Evolutionary conservation across 2,113 vertebrate species (phyloP).

Genomic region (Petromus typicus): DNA sequence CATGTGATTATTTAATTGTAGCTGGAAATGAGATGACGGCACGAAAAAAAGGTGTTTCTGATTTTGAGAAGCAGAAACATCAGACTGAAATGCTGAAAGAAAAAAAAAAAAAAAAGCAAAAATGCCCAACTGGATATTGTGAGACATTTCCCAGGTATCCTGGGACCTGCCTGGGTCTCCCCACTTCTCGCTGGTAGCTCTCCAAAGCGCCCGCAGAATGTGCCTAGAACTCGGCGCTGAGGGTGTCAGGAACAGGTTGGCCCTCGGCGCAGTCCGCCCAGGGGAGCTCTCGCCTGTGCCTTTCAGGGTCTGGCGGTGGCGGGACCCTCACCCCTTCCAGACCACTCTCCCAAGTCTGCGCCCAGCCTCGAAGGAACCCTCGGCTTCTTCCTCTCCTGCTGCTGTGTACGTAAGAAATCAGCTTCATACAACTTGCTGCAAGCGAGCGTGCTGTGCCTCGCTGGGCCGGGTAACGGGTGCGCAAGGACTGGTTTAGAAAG

Average conservation of each 20-base stretch:
- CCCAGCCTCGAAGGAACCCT: background rate
- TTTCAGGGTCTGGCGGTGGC: background rate
- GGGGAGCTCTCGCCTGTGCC: too few species aligned
- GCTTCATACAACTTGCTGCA: background rate
- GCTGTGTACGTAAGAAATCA: background rate
- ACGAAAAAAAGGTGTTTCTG: background rate
- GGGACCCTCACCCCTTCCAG: too few species aligned
- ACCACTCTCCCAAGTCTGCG: background rate
- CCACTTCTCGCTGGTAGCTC: too few species aligned
- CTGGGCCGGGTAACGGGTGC: background rate
- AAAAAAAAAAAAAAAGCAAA: too few species aligned
- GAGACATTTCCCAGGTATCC: background rate
- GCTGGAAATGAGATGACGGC: background rate
- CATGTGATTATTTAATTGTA: background rate
- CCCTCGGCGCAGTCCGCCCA: too few species aligned
- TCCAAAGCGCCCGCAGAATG: background rate
- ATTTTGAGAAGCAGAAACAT: background rate
- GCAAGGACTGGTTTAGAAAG: background rate
- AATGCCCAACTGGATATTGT: background rate
- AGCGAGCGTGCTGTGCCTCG: background rate
- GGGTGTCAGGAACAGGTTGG: too few species aligned
- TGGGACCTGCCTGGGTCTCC: background rate
- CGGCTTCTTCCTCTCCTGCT: background rate
- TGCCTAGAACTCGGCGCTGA: background rate
- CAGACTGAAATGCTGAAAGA: background rate